Conservation (phyloP, 2,113 vertebrate species). For the Engystomops pustulosus region DNA sequence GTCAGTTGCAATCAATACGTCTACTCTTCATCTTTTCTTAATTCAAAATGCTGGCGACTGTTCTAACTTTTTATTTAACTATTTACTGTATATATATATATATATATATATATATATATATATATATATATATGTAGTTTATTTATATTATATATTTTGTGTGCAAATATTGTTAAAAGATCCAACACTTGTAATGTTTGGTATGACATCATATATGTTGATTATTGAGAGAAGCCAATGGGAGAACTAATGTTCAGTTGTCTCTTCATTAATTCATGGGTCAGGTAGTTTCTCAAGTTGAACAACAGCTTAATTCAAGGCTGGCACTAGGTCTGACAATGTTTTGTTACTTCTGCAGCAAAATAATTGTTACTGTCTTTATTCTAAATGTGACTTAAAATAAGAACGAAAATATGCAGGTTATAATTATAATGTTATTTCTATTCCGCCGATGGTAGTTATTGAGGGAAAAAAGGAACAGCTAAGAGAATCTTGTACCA, state of each 20-base stretch:
- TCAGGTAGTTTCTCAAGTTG: neutral
- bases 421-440: neutral
- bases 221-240: neutral
- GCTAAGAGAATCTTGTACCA: neutral
- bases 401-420: neutral
- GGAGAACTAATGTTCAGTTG: too few species aligned
- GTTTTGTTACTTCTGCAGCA: neutral
- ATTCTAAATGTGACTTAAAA: neutral
- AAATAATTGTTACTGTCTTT: slow-evolving; percentile 8
- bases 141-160: too few species aligned
- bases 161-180: too few species aligned
- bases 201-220: too few species aligned
- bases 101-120: too few species aligned
- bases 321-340: neutral
- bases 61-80: too few species aligned
- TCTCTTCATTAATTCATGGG: neutral
- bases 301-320: neutral
- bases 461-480: neutral
- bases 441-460: neutral
- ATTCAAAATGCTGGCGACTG: too few species aligned
- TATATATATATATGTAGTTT: too few species aligned
- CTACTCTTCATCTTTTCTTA: too few species aligned
- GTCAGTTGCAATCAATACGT: too few species aligned
- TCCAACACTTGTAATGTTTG: too few species aligned
- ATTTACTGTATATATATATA: too few species aligned